Evolutionary conservation across 2,888 invertebrate species (phyloP), one percentile per base, ranked within the genome.

Genomic region (Oasisia sp.): DNA sequence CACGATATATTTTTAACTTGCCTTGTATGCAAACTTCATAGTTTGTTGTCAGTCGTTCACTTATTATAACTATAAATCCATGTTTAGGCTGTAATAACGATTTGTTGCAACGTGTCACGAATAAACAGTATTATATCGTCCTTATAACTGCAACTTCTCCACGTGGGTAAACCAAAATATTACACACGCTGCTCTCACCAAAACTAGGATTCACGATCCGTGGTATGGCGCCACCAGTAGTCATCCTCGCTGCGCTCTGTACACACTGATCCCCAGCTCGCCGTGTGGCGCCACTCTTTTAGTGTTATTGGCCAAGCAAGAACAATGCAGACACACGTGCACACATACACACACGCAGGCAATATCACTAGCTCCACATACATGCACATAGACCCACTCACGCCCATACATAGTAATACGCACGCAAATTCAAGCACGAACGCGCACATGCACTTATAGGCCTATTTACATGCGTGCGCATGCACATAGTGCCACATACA

Each of bases 1-100:
- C 14, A 27, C 74, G 74, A 74, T 27, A 74, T 7, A 74, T 74
- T 74, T 74, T 74, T 27, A 74, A 74, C 74, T 74, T n/a, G 27
- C 74, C 74, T 74, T 74, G 74, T 74, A 74, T 74, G 74, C 74
- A 74, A 74, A 74, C 27, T 74, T 74, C 74, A 74, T 74, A 74
- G 7, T 74, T 74, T 19, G 27, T 0, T 74, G 74, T 19, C 74
- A 74, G 74, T n/a, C 7, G 74, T 74, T 74, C 19, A 27, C 74
- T 74, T 74, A 8, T 50, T 50, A 74, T 14, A 74, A 74, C 14
- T 74, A 74, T 74, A 74, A 7, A 19, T 27, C 74, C 74, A 74
- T 74, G 74, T 27, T 74, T 27, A 27, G 74, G n/a, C 74, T 27
- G 74, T 74, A 74, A 27, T 74, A 74, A 27, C 38, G 38, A 38